Conservation (phyloP, 2,113 vertebrate species). For the Brevimyrus niger region DNA sequence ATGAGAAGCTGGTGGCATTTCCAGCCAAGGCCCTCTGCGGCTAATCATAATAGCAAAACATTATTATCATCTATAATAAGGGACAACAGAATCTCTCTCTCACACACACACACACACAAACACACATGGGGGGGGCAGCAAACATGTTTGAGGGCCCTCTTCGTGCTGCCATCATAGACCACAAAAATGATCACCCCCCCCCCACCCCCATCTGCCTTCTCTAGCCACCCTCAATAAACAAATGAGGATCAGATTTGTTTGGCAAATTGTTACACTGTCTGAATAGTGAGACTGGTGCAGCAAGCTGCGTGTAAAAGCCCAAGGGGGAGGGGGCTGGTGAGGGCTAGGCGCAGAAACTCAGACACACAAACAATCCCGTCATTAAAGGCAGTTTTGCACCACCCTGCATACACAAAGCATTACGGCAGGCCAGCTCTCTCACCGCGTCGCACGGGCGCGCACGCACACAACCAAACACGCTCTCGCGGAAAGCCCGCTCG, state of each 20-base stretch:
- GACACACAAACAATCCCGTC: slow-evolving; percentile 36
- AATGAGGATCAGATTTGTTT: slow-evolving; percentile 57
- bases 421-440: not conserved
- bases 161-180: slow-evolving; percentile 50
- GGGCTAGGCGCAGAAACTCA: slow-evolving; percentile 23
- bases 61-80: slow-evolving; percentile 4
- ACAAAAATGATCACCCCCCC: slow-evolving; percentile 61
- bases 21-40: not conserved
- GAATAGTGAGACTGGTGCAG: slow-evolving; percentile 52
- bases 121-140: slow-evolving; percentile 23
- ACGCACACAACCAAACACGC: not conserved
- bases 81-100: slow-evolving; percentile 30
- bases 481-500: not conserved
- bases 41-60: not conserved
- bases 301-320: slow-evolving; percentile 55
- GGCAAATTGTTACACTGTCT: slow-evolving; percentile 56
- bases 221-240: slow-evolving; percentile 44
- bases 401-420: not conserved
- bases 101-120: not conserved
- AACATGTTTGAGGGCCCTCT: slow-evolving; percentile 55
- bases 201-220: slow-evolving; percentile 6
- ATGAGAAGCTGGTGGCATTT: not conserved
- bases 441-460: not conserved
- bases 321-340: slow-evolving; percentile 23
- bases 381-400: slow-evolving; percentile 48